Base-by-base conservation (phyloP, 2,797 vertebrate species). In the Holocentrus rufus region DNA sequence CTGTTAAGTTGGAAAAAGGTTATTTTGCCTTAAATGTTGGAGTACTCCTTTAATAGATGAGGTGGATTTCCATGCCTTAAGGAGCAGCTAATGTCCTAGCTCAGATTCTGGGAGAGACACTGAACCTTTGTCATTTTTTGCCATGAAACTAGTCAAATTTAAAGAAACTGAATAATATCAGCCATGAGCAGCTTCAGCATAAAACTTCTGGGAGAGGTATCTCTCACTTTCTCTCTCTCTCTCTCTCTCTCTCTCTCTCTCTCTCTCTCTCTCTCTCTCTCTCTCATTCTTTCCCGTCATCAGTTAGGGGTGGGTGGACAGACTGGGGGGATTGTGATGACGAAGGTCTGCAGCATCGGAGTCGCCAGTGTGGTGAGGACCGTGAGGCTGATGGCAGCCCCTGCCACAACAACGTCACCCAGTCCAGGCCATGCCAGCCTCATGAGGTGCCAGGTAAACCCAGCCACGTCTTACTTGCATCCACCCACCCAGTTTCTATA, bases 301-400 rank as follows among this genome's bases (percentile, higher is more conserved):
- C 67, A 97, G 97, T 93, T 77, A 95, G 95, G 95, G 94, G 92
- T 0, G 92, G 92, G 1, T 98, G 96, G 97, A 95, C 96, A 0
- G 89, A 92, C 22, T 98, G 97, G 97, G 95, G 95, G 0, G 85
- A 89, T 1, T 98, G 97, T 0, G 94, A 95, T 1, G 86, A 92
- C 0, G 92, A 95, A 0, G 93, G 95, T 10, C 15, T 90, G 76
- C 96, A 97, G 88, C 87, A 89, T 69, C 95, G 96, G 0, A 20
- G 72, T 5, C 95, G 95, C 1, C 90, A 85, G 60, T 97, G 96
- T 22, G 59, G 92, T 3, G 79, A 94, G 13, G 81, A 93, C 8
- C 95, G 92, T 70, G 80, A 77, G 66, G 92, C 94, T 0, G 91
- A 93, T 82, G 90, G 93, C 65, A 79, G 79, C 57, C 92, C 94